Conservation (phyloP, 2,113 vertebrate species). For the Phrynosoma blainvillii region DNA sequence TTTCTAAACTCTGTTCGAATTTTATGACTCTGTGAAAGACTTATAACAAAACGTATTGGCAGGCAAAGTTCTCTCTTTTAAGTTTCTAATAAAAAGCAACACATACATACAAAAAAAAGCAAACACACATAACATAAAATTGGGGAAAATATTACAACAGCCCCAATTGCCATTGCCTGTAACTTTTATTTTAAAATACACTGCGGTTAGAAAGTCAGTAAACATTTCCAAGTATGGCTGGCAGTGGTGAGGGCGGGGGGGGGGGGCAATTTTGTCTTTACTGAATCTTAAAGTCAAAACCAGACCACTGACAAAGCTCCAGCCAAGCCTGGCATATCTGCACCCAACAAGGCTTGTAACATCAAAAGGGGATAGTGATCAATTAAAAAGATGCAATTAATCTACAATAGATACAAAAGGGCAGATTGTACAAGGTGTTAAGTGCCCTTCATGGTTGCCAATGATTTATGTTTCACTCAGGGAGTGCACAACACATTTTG, state of each 20-base stretch:
- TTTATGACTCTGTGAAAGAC: neutral
- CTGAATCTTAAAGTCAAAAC: constrained; percentile 37
- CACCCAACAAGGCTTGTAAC: constrained; percentile 43
- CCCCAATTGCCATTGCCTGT: neutral
- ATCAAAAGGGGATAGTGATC: constrained; percentile 45
- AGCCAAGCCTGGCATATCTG: constrained; percentile 38
- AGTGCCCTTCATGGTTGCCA: constrained; percentile 24
- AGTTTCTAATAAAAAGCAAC: constrained; percentile 17
- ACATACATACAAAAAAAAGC: neutral
- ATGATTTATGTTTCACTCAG: constrained; percentile 6
- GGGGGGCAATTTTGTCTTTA: constrained; percentile 52
- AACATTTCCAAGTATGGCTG: no score
- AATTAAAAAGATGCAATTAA: constrained; percentile 30
- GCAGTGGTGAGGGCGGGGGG: no score
- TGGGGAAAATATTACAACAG: neutral
- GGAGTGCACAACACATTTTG: constrained; percentile 1
- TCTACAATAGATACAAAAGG: constrained; percentile 26
- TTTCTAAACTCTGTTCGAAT: neutral
- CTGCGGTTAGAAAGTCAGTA: neutral
- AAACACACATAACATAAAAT: neutral
- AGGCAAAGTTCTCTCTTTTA: neutral
- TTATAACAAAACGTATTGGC: neutral
- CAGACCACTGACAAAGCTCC: constrained; percentile 44
- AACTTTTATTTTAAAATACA: neutral
- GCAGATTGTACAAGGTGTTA: constrained; percentile 13